Base-by-base conservation (phyloP, 2,888 invertebrate genomes). In the Melanophora roralis region DNA sequence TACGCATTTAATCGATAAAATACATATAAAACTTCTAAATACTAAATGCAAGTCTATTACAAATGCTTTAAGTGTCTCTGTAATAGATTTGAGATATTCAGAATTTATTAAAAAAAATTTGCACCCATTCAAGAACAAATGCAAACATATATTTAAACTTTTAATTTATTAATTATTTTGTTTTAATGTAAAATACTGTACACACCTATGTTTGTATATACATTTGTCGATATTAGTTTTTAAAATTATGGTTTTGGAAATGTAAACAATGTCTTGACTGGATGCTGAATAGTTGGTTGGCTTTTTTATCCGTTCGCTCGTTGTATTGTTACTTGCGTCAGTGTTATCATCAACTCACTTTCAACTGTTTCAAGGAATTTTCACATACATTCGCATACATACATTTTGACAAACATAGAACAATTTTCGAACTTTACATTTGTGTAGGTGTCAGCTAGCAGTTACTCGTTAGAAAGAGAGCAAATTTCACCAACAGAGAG, bases 241-340 rank as follows among this genome's bases (percentile, higher is more conserved):
- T n/a, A n/a, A n/a, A n/a, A 49, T 49, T 23, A 27, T 60, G 47
- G 32, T 59, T 32, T 11, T 47, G 59, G 9, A 2, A 59, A 72
- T 45, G 62, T 57, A 76, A 76, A 76, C 69, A 69, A 8, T 59
- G 34, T 51, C 23, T 60, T 53, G 45, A 43, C 14, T 38, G 49
- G 45, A 27, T 69, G 49, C 32, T 38, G 45, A 38, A 27, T 55
- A 23, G 34, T 11, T 47, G 45, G 45, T 36, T 55, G 36, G 34
- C 14, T 47, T 51, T 11, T 65, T 34, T 59, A 59, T 36, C 36
- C 16, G 8, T n/a, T 9, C 47, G 4, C 11, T 38, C 32, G 14
- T 71, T 72, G 43, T 40, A 62, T 72, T 45, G 47, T 34, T 47
- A 80, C 76, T 76, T 80, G 72, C 80, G 76, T 76, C 80, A 80